These are phyloP conservation scores for Drosophila kurseongensis DNA, from an alignment of 1,140 invertebrate species.

Conservation along the genomic window DNA sequence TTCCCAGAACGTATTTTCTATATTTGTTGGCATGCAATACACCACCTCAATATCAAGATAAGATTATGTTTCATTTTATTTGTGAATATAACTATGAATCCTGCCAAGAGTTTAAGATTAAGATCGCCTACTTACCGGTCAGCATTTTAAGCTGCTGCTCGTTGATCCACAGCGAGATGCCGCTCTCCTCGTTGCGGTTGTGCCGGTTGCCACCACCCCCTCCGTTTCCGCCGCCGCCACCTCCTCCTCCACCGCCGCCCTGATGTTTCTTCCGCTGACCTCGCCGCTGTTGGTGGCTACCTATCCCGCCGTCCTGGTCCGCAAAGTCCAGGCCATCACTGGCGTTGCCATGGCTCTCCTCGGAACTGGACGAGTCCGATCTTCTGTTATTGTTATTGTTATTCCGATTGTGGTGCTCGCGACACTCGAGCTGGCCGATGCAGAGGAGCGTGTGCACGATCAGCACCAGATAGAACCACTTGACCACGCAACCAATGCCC, in stretches of 20 bases:
- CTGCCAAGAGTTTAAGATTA: not conserved
- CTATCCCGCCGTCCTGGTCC: conserved; percentile 50
- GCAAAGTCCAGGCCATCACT: conserved; percentile 51
- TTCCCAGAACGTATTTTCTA: no score
- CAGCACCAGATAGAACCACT: conserved; percentile 79
- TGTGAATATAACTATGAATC: no score
- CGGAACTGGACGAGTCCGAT: conserved; percentile 55
- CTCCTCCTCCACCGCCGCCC: conserved; percentile 4
- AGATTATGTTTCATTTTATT: no score
- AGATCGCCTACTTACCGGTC: conserved; percentile 87
- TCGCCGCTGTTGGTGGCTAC: conserved; percentile 43
- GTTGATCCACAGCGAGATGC: conserved; percentile 94
- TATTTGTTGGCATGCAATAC: no score
- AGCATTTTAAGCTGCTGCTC: conserved; percentile 95
- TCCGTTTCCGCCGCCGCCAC: not conserved
- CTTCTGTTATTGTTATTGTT: conserved; percentile 59
- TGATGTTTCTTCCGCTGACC: conserved; percentile 57
- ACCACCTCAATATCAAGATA: no score
- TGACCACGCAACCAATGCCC: conserved; percentile 66
- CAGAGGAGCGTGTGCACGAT: conserved; percentile 69
- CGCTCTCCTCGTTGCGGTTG: conserved; percentile 80
- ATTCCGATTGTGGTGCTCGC: conserved; percentile 69
- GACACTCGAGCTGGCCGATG: conserved; percentile 67
- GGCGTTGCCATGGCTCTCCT: conserved; percentile 58
- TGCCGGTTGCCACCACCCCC: conserved; percentile 48